A percentile compares a stretch with the other conserved stretches of the same genome.
Evolutionary conservation across 2,888 invertebrate genomes (phyloP).

Genomic region (Hoplodrina ambigua): DNA sequence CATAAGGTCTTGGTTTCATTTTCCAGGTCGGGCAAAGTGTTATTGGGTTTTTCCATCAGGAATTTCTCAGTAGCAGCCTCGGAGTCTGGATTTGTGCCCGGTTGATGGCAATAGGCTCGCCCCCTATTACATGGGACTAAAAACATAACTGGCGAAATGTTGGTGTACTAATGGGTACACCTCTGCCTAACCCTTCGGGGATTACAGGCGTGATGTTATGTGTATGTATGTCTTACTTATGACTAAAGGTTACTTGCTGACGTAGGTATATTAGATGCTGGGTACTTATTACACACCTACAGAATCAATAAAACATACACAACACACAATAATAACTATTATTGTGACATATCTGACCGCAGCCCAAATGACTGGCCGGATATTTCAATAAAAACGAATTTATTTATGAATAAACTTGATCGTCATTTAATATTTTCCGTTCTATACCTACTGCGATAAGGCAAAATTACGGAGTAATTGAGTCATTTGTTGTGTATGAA

Average conservation of each 20-base stretch:
- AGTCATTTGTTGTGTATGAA: constrained; percentile 1
- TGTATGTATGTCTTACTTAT: neutral
- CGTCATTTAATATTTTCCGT: constrained; percentile 20
- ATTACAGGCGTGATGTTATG: too few relatives aligned
- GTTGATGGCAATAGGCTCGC: too few relatives aligned
- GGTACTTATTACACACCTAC: neutral
- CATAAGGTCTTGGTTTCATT: too few relatives aligned
- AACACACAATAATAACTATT: constrained; percentile 7
- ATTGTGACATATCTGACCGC: constrained; percentile 26
- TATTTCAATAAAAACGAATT: constrained; percentile 17
- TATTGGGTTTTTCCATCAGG: too few relatives aligned
- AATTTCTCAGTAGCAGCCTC: too few relatives aligned
- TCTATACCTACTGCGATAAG: constrained; percentile 16
- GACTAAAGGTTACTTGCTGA: neutral
- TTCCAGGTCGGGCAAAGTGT: too few relatives aligned
- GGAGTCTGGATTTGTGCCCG: too few relatives aligned
- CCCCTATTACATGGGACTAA: too few relatives aligned
- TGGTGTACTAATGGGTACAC: too few relatives aligned
- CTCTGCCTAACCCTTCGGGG: too few relatives aligned
- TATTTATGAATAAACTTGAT: constrained; percentile 20
- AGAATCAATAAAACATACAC: neutral
- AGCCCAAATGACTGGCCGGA: constrained; percentile 23
- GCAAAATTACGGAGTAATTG: neutral
- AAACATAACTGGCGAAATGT: too few relatives aligned
- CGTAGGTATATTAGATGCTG: neutral